Conservation (phyloP, 2,113 vertebrate species). For the Caranx ignobilis region DNA sequence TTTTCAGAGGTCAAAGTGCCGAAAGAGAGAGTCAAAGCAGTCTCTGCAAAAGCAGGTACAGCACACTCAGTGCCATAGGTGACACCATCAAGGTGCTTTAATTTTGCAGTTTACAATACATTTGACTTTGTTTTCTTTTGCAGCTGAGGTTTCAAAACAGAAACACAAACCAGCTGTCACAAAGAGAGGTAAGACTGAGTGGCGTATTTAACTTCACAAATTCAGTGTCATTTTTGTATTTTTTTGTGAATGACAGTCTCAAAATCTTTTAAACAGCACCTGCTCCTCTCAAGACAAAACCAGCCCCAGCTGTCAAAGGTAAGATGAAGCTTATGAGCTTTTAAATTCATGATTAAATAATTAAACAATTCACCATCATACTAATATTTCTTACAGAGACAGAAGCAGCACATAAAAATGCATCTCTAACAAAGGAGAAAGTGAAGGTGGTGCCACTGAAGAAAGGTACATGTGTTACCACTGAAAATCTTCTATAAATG, state of each 20-base stretch:
- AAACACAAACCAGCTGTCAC: conserved; percentile 46
- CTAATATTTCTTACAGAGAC: conserved; percentile 34
- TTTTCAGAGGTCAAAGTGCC: conserved; percentile 31
- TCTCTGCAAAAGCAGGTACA: conserved; percentile 42
- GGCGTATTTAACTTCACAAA: neutral
- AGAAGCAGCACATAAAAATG: conserved; percentile 54
- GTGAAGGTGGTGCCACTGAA: conserved; percentile 64
- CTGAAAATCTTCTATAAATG: neutral
- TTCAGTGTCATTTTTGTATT: neutral
- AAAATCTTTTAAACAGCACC: conserved; percentile 31
- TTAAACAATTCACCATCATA: neutral
- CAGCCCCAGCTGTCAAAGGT: conserved; percentile 50
- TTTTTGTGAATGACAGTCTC: neutral
- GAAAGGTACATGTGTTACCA: conserved; percentile 60
- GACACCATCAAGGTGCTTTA: neutral
- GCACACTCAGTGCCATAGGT: neutral
- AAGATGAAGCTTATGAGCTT: neutral
- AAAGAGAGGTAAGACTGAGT: conserved; percentile 45
- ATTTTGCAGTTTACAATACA: neutral
- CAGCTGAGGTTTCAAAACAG: conserved; percentile 48
- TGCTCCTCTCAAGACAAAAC: conserved; percentile 52
- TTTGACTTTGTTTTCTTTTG: conserved; percentile 26
- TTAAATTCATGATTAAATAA: neutral
- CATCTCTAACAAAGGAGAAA: conserved; percentile 62
- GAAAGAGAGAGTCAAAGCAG: conserved; percentile 40